Evolutionary conservation across 2,113 vertebrate genomes (phyloP).

Genomic region (Toxostoma redivivum): DNA sequence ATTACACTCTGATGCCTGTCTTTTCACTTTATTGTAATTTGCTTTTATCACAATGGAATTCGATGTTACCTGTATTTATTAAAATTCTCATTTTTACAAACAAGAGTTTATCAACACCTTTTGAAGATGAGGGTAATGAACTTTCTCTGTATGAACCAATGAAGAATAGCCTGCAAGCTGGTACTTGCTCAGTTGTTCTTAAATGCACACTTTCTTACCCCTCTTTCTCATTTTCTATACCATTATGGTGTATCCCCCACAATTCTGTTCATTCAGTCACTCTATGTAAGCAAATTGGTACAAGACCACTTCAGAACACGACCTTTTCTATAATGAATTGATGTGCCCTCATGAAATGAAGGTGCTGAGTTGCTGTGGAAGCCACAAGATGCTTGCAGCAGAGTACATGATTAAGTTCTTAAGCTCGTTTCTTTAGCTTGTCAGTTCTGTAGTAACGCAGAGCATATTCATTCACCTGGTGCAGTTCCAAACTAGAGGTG

Average conservation of each 20-base stretch:
- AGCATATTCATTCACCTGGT: background rate
- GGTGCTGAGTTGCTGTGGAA: background rate
- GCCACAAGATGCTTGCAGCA: background rate
- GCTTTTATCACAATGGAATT: background rate
- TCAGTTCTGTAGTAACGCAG: background rate
- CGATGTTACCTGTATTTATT: background rate
- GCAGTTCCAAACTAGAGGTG: background rate
- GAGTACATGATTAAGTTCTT: background rate
- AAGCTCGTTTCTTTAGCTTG: background rate
- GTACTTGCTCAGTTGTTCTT: background rate
- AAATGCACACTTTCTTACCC: background rate
- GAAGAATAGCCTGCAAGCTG: background rate
- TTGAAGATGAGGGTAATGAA: background rate
- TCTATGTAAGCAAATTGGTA: background rate
- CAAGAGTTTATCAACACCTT: background rate
- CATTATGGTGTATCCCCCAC: background rate
- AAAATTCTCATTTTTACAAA: background rate
- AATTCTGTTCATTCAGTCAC: background rate
- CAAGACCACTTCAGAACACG: background rate
- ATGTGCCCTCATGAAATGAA: background rate
- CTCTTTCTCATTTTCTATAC: background rate
- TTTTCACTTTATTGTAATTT: background rate
- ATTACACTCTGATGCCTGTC: background rate
- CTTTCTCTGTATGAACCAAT: background rate
- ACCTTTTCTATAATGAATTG: background rate